Conservation (phyloP, 2,888 invertebrate genomes). For the Drosophila sordidula region DNA sequence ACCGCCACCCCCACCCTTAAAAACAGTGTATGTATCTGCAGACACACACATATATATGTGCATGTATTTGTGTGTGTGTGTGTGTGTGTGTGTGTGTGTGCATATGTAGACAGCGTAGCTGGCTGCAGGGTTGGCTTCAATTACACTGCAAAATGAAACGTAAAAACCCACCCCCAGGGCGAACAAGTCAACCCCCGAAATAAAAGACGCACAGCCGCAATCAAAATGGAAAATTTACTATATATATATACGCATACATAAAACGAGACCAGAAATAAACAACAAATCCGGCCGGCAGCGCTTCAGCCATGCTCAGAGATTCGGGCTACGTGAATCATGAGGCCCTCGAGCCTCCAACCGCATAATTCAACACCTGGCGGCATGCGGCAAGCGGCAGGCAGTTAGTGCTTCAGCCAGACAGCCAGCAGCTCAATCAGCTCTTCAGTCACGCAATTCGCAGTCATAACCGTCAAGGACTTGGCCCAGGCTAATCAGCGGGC, state of each 20-base stretch:
- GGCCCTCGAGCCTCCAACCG: no score
- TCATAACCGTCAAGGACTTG: constrained; percentile 67
- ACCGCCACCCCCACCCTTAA: neutral
- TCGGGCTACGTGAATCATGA: constrained; percentile 50
- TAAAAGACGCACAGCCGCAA: constrained; percentile 57
- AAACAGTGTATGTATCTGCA: constrained; percentile 18
- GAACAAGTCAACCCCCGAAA: constrained; percentile 73
- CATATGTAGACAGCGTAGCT: constrained; percentile 49
- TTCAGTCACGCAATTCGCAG: constrained; percentile 37
- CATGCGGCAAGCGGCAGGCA: constrained; percentile 35
- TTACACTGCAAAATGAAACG: constrained; percentile 48
- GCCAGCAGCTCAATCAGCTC: constrained; percentile 25
- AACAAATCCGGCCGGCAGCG: constrained; percentile 48
- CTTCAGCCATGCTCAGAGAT: constrained; percentile 16
- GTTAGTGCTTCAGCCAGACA: constrained; percentile 31
- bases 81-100: constrained; percentile 8
- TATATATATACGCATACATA: constrained; percentile 6
- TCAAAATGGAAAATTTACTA: constrained; percentile 59
- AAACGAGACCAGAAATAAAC: constrained; percentile 13
- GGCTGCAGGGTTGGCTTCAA: constrained; percentile 74
- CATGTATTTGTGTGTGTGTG: constrained; percentile 14
- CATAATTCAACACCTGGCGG: constrained; percentile 21
- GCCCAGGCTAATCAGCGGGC: constrained; percentile 50
- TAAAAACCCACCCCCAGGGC: constrained; percentile 65
- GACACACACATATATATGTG: neutral